Conservation (phyloP, 1,140 invertebrate species). For the Drosophila burlai region DNA sequence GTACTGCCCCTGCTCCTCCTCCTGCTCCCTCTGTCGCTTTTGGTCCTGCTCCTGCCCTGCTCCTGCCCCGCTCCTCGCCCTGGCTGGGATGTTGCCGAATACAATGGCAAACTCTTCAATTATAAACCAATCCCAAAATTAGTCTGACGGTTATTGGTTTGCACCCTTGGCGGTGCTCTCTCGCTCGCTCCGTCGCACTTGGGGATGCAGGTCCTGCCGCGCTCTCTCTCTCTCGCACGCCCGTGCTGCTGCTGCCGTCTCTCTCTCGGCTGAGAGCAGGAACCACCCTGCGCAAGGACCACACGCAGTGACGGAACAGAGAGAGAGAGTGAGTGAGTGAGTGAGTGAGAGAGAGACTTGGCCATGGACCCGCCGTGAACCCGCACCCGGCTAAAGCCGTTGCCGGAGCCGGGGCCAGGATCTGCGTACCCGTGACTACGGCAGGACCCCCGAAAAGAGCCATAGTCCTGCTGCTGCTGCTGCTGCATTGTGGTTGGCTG, state of each 20-base stretch:
- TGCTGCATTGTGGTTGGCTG: slow-evolving; percentile 81
- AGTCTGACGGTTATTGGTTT: slow-evolving; percentile 84
- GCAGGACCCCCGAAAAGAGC: slow-evolving; percentile 19
- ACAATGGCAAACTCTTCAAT: slow-evolving; percentile 84
- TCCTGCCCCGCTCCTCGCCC: background rate
- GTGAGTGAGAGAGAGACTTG: slow-evolving; percentile 17
- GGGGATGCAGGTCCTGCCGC: slow-evolving; percentile 31
- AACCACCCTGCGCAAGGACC: slow-evolving; percentile 45
- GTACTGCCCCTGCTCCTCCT: background rate
- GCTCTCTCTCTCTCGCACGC: slow-evolving; percentile 1
- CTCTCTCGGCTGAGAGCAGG: slow-evolving; percentile 30
- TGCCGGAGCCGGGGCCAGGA: slow-evolving; percentile 5
- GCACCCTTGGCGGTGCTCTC: slow-evolving; percentile 66
- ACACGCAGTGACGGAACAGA: background rate
- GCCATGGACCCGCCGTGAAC: slow-evolving; percentile 27
- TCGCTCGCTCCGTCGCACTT: slow-evolving; percentile 25
- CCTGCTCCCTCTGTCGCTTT: background rate
- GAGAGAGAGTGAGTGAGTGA: background rate
- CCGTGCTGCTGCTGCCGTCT: slow-evolving; percentile 12
- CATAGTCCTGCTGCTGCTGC: slow-evolving; percentile 44
- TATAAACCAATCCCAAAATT: slow-evolving; percentile 85
- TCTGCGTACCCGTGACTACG: slow-evolving; percentile 10
- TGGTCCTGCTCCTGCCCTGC: background rate
- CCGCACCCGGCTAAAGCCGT: background rate
- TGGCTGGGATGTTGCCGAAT: slow-evolving; percentile 48